A percentile compares a stretch with the other conserved stretches of the same genome.
Evolutionary conservation across 2,113 vertebrate species (phyloP).

Genomic region (Pipra filicauda): DNA sequence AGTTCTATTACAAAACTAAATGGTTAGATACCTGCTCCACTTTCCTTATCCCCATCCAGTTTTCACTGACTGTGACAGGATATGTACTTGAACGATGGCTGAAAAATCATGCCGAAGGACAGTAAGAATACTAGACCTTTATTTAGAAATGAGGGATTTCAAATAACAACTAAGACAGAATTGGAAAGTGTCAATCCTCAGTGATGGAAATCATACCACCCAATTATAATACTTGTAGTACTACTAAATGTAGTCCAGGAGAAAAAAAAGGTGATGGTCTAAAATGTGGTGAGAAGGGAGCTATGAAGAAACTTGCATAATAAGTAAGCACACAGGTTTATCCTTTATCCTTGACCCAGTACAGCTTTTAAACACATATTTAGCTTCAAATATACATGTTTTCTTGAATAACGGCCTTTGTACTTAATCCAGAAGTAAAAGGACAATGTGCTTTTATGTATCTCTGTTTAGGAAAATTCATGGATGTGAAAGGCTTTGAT

Average conservation of each 20-base stretch:
- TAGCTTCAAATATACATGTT: background rate
- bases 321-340: background rate
- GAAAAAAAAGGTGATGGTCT: background rate
- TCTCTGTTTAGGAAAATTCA: background rate
- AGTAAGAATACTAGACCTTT: background rate
- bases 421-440: background rate
- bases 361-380: background rate
- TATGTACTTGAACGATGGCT: background rate
- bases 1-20: background rate
- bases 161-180: background rate
- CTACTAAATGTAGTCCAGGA: background rate
- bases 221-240: background rate
- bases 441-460: background rate
- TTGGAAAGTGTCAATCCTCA: background rate
- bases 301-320: background rate
- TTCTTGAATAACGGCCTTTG: background rate
- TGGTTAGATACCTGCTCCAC: background rate
- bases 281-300: background rate
- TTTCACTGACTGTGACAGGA: background rate
- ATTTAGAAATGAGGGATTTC: background rate
- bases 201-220: background rate
- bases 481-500: background rate
- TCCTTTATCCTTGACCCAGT: background rate
- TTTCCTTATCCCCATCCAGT: background rate
- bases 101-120: background rate